Evolutionary conservation across 2,797 vertebrate genomes (phyloP).

Genomic region (Sylvilagus floridanus): DNA sequence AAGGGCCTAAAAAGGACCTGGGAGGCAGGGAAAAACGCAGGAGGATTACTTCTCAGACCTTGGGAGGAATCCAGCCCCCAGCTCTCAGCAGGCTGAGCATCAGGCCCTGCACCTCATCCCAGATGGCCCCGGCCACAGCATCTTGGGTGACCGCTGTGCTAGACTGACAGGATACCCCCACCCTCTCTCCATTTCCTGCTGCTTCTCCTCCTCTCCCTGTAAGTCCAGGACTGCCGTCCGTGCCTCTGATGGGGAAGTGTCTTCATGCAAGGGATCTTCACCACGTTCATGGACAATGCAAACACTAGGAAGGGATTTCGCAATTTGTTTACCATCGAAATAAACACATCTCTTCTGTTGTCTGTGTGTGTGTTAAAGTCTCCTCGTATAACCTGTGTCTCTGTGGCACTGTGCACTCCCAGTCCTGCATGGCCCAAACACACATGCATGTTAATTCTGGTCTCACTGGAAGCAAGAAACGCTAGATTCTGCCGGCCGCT

Average conservation of each 20-base stretch:
- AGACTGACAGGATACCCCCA: background rate
- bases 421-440: background rate
- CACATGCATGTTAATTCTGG: background rate
- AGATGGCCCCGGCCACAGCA: background rate
- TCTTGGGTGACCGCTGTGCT: background rate
- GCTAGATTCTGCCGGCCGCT: background rate
- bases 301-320: too few species aligned
- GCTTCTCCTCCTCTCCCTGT: too few species aligned
- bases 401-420: rapidly evolving
- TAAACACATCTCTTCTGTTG: background rate
- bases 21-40: background rate
- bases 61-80: background rate
- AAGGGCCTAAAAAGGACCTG: background rate
- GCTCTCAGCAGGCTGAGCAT: rapidly evolving
- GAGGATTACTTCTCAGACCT: background rate
- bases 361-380: background rate
- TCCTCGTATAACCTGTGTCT: background rate
- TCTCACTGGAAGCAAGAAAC: background rate
- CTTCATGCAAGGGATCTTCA: too few species aligned
- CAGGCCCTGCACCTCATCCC: background rate
- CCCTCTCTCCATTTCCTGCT: background rate
- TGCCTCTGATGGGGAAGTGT: too few species aligned
- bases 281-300: too few species aligned
- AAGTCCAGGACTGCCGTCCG: too few species aligned
- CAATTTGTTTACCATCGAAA: too few species aligned